phyloP scores from a whole-genome alignment of 2,113 vertebrate genomes.

The Salvator merianae region DNA sequence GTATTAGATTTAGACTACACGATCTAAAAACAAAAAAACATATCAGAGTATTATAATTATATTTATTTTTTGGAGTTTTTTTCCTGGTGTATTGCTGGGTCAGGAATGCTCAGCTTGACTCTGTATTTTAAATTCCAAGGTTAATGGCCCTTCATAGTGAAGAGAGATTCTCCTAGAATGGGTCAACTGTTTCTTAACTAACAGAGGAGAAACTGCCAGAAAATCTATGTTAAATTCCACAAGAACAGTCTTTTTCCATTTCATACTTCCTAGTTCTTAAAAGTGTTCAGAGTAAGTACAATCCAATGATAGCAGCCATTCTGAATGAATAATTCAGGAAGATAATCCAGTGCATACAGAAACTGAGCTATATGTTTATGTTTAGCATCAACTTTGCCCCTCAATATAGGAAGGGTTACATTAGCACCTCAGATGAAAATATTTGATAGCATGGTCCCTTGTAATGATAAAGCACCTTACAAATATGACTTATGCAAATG shows the following conservation, averaged over 20 bases:
- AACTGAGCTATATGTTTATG: not conserved
- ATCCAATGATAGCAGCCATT: conserved; percentile 26
- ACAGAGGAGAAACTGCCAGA: not conserved
- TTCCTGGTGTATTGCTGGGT: conserved; percentile 3
- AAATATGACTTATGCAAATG: conserved; percentile 64
- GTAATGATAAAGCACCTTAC: conserved; percentile 78
- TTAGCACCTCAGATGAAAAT: conserved; percentile 68
- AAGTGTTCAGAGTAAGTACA: conserved; percentile 30
- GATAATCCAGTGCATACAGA: not conserved
- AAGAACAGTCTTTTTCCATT: conserved; percentile 25
- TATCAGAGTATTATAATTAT: not conserved
- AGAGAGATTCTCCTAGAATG: not conserved
- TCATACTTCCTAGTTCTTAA: conserved; percentile 32
- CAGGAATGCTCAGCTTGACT: not conserved
- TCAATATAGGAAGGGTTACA: conserved; percentile 61
- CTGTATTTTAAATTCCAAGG: not conserved
- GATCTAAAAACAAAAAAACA: not conserved
- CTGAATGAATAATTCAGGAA: conserved; percentile 2
- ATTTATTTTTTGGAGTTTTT: not conserved
- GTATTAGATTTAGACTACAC: not conserved
- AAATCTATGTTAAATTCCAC: conserved; percentile 12
- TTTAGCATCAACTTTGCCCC: conserved; percentile 60
- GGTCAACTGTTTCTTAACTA: not conserved
- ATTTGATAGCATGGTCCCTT: conserved; percentile 70
- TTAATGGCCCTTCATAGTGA: not conserved